phyloP scores from a whole-genome alignment of 2,113 vertebrate species.

The Microcebus tavaratra region DNA sequence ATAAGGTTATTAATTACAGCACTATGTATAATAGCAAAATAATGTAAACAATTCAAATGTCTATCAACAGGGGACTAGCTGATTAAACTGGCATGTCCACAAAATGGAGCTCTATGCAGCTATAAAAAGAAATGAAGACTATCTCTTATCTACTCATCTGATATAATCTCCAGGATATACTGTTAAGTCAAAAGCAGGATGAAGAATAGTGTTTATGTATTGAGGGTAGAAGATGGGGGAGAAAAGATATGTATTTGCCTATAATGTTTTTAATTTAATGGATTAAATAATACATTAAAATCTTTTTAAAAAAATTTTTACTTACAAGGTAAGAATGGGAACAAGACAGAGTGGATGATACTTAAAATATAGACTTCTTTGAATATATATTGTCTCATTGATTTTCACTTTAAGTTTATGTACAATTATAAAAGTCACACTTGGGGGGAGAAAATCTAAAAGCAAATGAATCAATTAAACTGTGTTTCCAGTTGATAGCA shows the following conservation, averaged over 20 bases:
- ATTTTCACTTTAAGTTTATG: not conserved
- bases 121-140: not conserved
- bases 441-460: not conserved
- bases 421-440: not conserved
- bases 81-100: not conserved
- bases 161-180: not conserved
- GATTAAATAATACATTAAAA: not conserved
- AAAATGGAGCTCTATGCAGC: not conserved
- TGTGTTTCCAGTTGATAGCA: not conserved
- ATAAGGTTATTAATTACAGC: not conserved
- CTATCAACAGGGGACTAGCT: not conserved
- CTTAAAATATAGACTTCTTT: not conserved
- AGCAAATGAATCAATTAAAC: not conserved
- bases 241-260: not conserved
- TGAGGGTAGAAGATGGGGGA: not conserved
- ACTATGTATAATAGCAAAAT: not conserved
- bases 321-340: not conserved
- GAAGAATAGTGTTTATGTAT: not conserved
- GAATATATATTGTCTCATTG: not conserved
- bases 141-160: not conserved
- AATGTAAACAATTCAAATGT: not conserved
- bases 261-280: not conserved
- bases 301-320: not conserved
- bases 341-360: not conserved
- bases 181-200: not conserved